Percentiles rank a stretch among this genome's conserved stretches.
Conservation (phyloP, 2,113 vertebrate species). For the Oreochromis spilurus region DNA sequence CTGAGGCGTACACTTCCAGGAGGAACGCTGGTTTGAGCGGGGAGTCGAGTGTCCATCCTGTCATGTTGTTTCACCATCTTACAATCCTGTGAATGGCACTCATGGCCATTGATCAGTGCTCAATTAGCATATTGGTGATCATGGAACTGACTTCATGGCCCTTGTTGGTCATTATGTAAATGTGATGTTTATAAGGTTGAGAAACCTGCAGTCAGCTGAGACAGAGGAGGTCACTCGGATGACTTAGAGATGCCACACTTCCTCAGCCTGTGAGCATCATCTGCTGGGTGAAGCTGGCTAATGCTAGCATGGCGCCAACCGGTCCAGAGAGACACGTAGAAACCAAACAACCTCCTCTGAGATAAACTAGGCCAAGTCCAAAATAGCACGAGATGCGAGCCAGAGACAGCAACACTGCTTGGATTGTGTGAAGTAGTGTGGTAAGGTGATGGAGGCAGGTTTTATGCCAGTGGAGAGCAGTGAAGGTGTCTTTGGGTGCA, state of each 20-base stretch:
- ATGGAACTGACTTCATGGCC: neutral
- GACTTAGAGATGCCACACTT: neutral
- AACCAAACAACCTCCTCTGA: neutral
- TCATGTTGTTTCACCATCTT: neutral
- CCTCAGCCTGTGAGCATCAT: rapidly evolving
- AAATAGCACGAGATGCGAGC: neutral
- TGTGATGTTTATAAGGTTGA: neutral
- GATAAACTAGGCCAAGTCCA: neutral
- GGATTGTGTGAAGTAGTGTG: neutral
- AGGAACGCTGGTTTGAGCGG: neutral
- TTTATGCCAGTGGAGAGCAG: neutral
- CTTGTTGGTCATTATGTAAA: rapidly evolving
- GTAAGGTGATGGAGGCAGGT: neutral
- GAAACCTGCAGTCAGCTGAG: neutral
- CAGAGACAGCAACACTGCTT: neutral
- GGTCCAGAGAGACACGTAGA: rapidly evolving
- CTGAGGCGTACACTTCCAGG: neutral
- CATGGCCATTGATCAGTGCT: neutral
- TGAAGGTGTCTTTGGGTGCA: neutral
- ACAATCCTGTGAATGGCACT: neutral
- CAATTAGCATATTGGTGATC: neutral
- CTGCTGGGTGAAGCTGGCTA: neutral
- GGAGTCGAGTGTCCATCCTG: neutral
- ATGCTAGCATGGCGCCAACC: neutral
- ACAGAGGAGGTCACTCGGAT: neutral